Percentiles rank a stretch among this genome's conserved stretches.
phyloP scores from a whole-genome alignment of 2,113 vertebrate genomes.

The Zapornia atra region DNA sequence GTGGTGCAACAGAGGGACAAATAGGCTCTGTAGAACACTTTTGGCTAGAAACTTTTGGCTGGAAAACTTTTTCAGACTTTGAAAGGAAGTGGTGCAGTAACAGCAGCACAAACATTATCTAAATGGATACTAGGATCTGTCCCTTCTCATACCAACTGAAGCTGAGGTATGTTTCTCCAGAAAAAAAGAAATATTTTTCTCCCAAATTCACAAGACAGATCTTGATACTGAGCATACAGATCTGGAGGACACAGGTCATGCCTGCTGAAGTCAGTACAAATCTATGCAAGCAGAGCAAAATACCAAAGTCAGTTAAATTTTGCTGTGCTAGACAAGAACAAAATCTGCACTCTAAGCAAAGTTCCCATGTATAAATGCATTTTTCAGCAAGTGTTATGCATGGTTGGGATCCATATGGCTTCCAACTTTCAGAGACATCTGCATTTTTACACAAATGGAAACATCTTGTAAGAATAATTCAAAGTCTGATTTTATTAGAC shows the following conservation, averaged over 20 bases:
- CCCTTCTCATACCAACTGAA: background rate
- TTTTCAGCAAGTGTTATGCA: conserved; percentile 1
- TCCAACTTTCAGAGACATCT: background rate
- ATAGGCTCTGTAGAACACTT: background rate
- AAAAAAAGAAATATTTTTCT: background rate
- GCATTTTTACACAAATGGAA: background rate
- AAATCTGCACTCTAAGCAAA: conserved; percentile 1
- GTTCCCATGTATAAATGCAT: background rate
- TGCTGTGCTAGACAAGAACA: background rate
- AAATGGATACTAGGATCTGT: background rate
- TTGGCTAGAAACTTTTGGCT: fast-evolving
- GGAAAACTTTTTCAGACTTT: background rate
- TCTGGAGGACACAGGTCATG: background rate
- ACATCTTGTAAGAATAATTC: background rate
- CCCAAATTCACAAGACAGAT: background rate
- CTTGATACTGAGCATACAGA: background rate
- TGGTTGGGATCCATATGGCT: conserved; percentile 2
- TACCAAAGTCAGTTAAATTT: background rate
- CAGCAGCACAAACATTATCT: background rate
- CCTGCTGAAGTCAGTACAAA: background rate
- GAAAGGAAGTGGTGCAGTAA: background rate
- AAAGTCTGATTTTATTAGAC: background rate
- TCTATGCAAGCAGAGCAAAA: background rate
- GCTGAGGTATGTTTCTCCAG: background rate
- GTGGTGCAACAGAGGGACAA: background rate